Evolutionary conservation across 2,888 invertebrate species (phyloP).

Genomic region (Phania funesta): DNA sequence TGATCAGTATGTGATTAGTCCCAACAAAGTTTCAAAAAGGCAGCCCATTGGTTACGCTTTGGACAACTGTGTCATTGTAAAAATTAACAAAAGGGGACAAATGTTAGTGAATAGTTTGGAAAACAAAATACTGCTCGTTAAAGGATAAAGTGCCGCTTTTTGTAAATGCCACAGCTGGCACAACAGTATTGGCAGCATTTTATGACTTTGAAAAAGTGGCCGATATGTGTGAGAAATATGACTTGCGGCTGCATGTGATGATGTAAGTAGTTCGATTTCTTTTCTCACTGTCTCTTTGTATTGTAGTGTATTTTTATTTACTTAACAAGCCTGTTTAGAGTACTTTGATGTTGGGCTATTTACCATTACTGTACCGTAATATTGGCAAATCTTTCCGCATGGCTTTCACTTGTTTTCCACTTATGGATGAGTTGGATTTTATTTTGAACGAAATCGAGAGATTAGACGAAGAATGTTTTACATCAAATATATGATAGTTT

Average conservation of each 20-base stretch:
- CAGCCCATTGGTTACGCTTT: slow-evolving; percentile 91
- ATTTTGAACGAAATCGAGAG: slow-evolving; percentile 85
- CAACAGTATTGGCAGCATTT: slow-evolving; percentile 91
- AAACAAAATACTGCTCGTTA: slow-evolving; percentile 81
- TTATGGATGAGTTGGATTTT: slow-evolving; percentile 83
- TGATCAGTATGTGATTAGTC: slow-evolving; percentile 90
- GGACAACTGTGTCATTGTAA: slow-evolving; percentile 87
- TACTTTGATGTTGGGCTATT: slow-evolving; percentile 88
- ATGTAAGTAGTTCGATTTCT: slow-evolving; percentile 82
- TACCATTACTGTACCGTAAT: slow-evolving; percentile 84
- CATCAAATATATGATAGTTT: slow-evolving; percentile 16
- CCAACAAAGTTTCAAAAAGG: slow-evolving; percentile 91
- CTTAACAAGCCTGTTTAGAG: slow-evolving; percentile 87
- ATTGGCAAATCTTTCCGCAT: slow-evolving; percentile 89
- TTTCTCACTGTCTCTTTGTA: background rate
- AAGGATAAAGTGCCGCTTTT: slow-evolving; percentile 84
- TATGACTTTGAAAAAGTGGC: slow-evolving; percentile 86
- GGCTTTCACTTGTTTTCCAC: slow-evolving; percentile 87
- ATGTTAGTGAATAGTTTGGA: slow-evolving; percentile 85
- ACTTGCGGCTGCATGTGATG: slow-evolving; percentile 91
- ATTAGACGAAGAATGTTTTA: slow-evolving; percentile 81
- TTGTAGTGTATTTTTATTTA: background rate
- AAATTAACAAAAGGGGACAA: slow-evolving; percentile 85
- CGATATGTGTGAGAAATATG: slow-evolving; percentile 85
- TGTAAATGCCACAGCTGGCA: slow-evolving; percentile 89